A percentile compares a stretch with the other conserved stretches of the same genome.
phyloP scores from a whole-genome alignment of 2,797 vertebrate genomes.

The Sardinella longiceps region DNA sequence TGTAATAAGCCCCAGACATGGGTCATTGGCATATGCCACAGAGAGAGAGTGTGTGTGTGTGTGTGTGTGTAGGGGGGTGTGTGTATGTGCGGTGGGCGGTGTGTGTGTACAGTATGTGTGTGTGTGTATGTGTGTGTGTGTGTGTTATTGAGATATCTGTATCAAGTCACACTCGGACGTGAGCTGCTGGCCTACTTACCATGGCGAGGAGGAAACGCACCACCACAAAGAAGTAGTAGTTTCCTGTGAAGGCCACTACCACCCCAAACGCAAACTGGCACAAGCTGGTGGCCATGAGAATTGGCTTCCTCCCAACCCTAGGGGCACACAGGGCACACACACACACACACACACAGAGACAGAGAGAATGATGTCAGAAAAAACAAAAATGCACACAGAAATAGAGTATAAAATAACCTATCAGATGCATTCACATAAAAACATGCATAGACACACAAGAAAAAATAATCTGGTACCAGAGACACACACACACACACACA shows the following conservation, averaged over 20 bases:
- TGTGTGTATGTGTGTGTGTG: slow-evolving; percentile 9
- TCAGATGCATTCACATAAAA: too few species aligned
- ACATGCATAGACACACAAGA: too few species aligned
- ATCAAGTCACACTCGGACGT: neutral
- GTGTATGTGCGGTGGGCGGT: too few species aligned
- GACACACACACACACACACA: neutral
- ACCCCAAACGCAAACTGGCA: slow-evolving; percentile 86
- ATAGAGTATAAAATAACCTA: too few species aligned
- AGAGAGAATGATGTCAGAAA: too few species aligned
- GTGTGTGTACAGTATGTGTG: slow-evolving; percentile 23
- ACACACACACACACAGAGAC: neutral
- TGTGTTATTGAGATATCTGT: slow-evolving; percentile 23
- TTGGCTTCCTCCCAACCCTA: slow-evolving; percentile 75
- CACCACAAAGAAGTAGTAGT: slow-evolving; percentile 85
- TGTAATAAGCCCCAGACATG: too few species aligned
- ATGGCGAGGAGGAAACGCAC: slow-evolving; percentile 89
- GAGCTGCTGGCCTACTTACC: slow-evolving; percentile 74
- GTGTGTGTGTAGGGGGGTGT: too few species aligned
- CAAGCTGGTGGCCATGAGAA: slow-evolving; percentile 85
- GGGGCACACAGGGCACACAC: too few species aligned
- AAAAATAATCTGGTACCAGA: too few species aligned
- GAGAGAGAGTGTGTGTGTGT: too few species aligned
- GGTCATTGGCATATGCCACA: too few species aligned
- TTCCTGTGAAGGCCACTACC: slow-evolving; percentile 80
- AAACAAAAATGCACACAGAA: too few species aligned